Conservation (phyloP, 2,888 invertebrate species). For the Nasonia oneida region DNA sequence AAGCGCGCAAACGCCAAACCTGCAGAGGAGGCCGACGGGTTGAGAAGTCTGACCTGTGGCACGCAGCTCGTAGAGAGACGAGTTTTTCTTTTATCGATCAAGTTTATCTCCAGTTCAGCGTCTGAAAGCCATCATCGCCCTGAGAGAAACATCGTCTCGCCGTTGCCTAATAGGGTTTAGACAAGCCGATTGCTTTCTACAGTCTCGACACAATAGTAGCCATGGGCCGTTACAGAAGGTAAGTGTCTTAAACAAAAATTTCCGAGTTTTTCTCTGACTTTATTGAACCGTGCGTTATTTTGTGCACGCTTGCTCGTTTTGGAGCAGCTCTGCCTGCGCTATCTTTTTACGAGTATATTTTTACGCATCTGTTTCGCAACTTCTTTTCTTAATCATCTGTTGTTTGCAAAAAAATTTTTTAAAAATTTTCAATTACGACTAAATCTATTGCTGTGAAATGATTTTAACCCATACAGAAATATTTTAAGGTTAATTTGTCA, state of each 20-base stretch:
- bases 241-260: conserved; percentile 41
- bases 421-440: not conserved
- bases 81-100: not conserved
- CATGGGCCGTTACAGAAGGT: conserved; percentile 73
- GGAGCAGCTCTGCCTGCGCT: not conserved
- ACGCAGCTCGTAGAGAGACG: not conserved
- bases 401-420: not conserved
- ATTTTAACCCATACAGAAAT: no score
- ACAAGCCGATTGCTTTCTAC: not conserved
- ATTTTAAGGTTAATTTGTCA: no score
- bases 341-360: not conserved
- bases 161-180: not conserved
- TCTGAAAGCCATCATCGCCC: not conserved
- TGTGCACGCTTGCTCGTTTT: not conserved
- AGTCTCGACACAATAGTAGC: conserved; percentile 14
- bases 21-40: not conserved
- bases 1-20: not conserved
- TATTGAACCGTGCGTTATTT: not conserved
- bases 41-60: not conserved
- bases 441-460: not conserved
- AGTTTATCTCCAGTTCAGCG: no score
- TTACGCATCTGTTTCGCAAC: not conserved
- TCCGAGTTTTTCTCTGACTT: not conserved
- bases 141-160: not conserved
- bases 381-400: not conserved